Base-by-base conservation (phyloP, 1,140 invertebrate species). In the Cylas formicarius region DNA sequence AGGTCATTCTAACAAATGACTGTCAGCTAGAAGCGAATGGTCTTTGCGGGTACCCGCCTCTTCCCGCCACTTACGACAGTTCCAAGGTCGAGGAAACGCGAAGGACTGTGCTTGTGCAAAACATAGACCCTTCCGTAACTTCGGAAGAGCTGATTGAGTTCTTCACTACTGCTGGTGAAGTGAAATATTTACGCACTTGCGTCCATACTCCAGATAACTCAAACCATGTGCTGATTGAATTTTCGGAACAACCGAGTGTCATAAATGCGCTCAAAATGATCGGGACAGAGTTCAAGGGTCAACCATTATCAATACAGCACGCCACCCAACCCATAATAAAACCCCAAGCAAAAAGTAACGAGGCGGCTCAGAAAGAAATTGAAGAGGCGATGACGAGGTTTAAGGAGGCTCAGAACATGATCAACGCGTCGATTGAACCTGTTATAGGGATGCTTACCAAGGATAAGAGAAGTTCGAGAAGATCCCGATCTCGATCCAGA, bases 361-460 rank as follows among this genome's bases (percentile, higher is more conserved):
- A 96, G 66, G 90, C 88, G 4, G 90, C 90, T 1, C 90, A 94
- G 57, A 78, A 86, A 33, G 92, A 97, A 71, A 95, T 97, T 31
- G 92, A 97, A 61, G 93, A 96, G 64, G 92, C 92, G 0, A 94
- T 97, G 91, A 90, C 90, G 20, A 74, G 92, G 50, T 90, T 95
- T 0, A 94, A 94, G 60, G 91, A 97, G 71, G 90, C 91, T 0
- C 90, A 95, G 64, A 91, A 86, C 63, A 74, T 93, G 44, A 94
- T 95, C 37, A 88, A 90, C 6, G 88, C 89, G 9, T 86, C 90
- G 5, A 92, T 94, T 52, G 89, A 93, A 72, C 89, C 88, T 17
- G 83, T 88, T 37, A 87, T 89, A 55, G 84, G 85, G 2, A 78
- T 88, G 69, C 59, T 88, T 7, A 84, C 84, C 1, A 88, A 89